phyloP scores from a whole-genome alignment of 37 sponge, comb jelly and placozoan species.

The Axinella damicornis region DNA sequence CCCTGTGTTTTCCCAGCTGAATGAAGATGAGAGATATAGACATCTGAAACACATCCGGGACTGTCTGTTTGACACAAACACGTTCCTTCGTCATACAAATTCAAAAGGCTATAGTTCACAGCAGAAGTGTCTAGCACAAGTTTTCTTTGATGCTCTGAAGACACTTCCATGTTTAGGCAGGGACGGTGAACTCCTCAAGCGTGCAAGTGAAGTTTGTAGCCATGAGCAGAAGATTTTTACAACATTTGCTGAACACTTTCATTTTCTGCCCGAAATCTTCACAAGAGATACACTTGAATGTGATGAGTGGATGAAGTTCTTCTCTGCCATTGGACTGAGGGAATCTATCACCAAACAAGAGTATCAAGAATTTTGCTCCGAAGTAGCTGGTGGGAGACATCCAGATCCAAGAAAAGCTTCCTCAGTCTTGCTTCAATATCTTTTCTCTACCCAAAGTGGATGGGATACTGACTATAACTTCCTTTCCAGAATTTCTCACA shows the following conservation, averaged over 20 bases:
- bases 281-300: not conserved
- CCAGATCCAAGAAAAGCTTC: conserved; percentile 21
- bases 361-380: conserved; percentile 15
- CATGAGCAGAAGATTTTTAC: conserved; percentile 27
- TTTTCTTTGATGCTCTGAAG: conserved; percentile 6
- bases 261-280: conserved; percentile 28
- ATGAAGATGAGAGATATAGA: conserved; percentile 35
- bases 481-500: not conserved
- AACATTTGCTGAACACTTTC: conserved; percentile 17
- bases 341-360: conserved; percentile 5
- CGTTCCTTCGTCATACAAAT: no score
- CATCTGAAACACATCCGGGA: conserved; percentile 57
- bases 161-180: conserved; percentile 39
- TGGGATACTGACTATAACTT: not conserved
- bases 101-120: no score
- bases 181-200: conserved; percentile 10
- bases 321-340: conserved; percentile 23
- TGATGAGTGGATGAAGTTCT: conserved; percentile 47
- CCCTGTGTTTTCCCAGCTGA: conserved; percentile 26
- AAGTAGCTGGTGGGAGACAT: conserved; percentile 1
- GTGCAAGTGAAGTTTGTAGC: conserved; percentile 32
- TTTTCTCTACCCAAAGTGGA: not conserved
- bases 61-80: no score
- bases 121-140: no score
- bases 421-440: conserved; percentile 28